Evolutionary conservation across 2,888 invertebrate genomes (phyloP).

Genomic region (Zygothrica quintamaculata): DNA sequence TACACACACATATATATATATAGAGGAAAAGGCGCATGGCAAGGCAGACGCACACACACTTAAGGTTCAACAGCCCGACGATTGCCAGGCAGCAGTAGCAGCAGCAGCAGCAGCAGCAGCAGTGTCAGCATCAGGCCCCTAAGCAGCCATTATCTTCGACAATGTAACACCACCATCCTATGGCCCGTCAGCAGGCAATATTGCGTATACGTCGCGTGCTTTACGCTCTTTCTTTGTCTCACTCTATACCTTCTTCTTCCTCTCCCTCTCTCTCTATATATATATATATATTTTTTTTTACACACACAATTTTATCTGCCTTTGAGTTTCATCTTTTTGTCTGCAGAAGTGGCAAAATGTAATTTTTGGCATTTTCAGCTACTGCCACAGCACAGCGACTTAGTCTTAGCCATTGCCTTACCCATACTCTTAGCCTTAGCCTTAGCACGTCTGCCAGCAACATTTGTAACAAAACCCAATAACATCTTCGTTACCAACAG

Average conservation of each 20-base stretch:
- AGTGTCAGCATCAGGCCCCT: constrained; percentile 57
- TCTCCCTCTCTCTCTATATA: constrained; percentile 6
- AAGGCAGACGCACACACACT: constrained; percentile 62
- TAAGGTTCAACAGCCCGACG: constrained; percentile 77
- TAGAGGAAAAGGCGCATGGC: constrained; percentile 30
- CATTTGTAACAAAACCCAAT: constrained; percentile 6
- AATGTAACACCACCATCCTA: constrained; percentile 55
- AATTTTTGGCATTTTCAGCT: constrained; percentile 76
- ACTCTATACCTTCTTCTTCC: not conserved
- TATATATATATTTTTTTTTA: not conserved
- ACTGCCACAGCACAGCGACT: constrained; percentile 32
- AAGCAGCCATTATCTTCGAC: constrained; percentile 78
- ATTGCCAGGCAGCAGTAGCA: constrained; percentile 65
- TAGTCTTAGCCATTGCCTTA: too few relatives aligned
- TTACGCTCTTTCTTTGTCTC: constrained; percentile 1
- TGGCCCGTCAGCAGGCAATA: constrained; percentile 36
- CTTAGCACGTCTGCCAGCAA: constrained; percentile 43
- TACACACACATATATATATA: constrained; percentile 27
- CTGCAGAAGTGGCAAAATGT: constrained; percentile 77
- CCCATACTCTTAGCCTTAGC: too few relatives aligned
- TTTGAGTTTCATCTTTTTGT: constrained; percentile 67
- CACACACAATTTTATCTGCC: constrained; percentile 1
- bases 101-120: too few relatives aligned
- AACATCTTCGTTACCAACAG: constrained; percentile 20
- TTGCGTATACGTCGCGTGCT: constrained; percentile 68